A percentile compares a stretch with the other conserved stretches of the same genome.
Conservation (phyloP, 2,797 vertebrate species). For the Emydoidea blandingii region DNA sequence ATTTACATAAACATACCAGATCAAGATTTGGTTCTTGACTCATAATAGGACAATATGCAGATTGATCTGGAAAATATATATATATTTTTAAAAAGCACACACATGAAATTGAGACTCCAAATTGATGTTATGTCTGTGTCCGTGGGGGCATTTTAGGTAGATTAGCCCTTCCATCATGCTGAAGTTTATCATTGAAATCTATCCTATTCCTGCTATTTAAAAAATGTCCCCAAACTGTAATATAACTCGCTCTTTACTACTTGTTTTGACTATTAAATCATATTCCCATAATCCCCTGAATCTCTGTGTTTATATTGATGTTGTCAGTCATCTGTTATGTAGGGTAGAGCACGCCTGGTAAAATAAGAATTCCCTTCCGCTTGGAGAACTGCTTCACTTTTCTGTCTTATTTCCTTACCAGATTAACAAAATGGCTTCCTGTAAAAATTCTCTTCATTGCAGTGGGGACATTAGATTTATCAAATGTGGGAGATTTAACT, state of each 20-base stretch:
- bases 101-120: not conserved
- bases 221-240: not conserved
- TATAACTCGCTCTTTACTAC: not conserved
- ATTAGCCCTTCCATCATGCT: not conserved
- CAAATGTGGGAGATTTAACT: not conserved
- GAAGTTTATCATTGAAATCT: not conserved
- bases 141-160: not conserved
- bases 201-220: not conserved
- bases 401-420: conserved; percentile 10
- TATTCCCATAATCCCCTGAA: not conserved
- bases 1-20: not conserved
- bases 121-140: not conserved
- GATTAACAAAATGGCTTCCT: not conserved
- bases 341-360: not conserved
- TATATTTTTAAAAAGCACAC: not conserved
- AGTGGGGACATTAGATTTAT: not conserved
- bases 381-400: not conserved
- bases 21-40: not conserved
- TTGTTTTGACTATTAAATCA: not conserved
- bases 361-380: not conserved
- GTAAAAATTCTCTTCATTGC: not conserved
- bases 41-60: not conserved
- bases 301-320: not conserved
- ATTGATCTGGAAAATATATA: not conserved
- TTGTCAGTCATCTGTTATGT: not conserved